Evolutionary conservation across 1,140 invertebrate genomes (phyloP), one percentile per base, ranked within the genome.

Genomic region (Brachionus koreanus): DNA sequence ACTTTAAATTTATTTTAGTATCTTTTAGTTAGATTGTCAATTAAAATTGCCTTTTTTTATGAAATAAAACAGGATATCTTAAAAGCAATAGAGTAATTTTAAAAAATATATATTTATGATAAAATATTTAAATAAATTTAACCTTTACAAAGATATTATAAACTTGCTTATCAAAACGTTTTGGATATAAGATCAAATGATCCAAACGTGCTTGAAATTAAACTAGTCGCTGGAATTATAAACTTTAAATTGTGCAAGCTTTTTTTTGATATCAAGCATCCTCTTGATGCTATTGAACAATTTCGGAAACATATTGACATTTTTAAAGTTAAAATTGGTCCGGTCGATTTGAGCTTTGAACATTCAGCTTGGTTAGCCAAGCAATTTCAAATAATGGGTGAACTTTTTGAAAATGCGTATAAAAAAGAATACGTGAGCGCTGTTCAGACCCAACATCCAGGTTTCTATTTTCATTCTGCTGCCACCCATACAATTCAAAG

Each of bases 311-410:
- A 97, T 86, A 93, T 95, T 83, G 94, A 98, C 84, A 92, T 91
- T 84, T 98, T 96, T 87, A 94, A 93, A 86, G 90, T 89, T 33
- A 91, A 92, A 86, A 91, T 92, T 77, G 90, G 90, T 83, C 86
- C 94, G 19, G 91, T 92, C 82, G 94, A 97, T 83, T 89, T 98
- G 35, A 90, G 93, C 3, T 89, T 98, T 90, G 96, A 98, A 87
- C 95, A 98, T 88, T 92, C 94, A 90, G 94, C 94, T 4, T 98
- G 96, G 96, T 91, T 98, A 87, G 93, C 95, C n/a, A 93, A 93
- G 90, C 96, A 98, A 91, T 97, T 65, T 65, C 25, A 90, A 90
- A 90, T 88, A 52, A 74, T 84, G 13, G 52, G 76, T 10, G 39
- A 33, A 13, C n/a, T 82, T 39, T 82, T 83, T 10, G 29, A 61